These are phyloP conservation scores for Acanthosepion esculentum DNA, from an alignment of 2,888 invertebrate species.

Conservation along the genomic window DNA sequence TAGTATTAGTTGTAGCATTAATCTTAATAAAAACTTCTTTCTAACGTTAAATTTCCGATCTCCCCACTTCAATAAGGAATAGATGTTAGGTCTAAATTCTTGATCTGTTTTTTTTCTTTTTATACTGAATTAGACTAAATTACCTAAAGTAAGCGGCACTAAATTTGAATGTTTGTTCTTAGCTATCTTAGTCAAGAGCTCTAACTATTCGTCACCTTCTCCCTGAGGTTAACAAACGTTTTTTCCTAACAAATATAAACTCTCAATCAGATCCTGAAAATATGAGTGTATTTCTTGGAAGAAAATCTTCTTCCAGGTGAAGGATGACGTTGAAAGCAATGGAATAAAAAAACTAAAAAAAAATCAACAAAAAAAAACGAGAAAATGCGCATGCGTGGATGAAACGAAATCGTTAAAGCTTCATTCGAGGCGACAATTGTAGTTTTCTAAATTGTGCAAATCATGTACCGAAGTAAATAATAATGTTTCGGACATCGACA, in stretches of 20 bases:
- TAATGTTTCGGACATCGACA: not conserved
- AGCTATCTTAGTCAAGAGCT: too few species aligned
- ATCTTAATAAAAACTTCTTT: too few species aligned
- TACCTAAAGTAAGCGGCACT: too few species aligned
- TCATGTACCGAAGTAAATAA: not conserved
- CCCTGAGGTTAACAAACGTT: not conserved
- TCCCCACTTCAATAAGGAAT: too few species aligned
- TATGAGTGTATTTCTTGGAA: not conserved
- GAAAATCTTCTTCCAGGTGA: not conserved
- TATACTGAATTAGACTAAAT: too few species aligned
- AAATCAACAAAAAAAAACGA: not conserved
- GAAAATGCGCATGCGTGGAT: not conserved
- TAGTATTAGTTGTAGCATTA: too few species aligned
- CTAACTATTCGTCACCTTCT: not conserved
- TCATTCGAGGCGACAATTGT: not conserved
- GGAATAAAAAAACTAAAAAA: not conserved
- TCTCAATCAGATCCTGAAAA: not conserved
- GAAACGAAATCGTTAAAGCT: not conserved
- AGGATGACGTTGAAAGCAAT: not conserved
- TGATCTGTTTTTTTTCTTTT: too few species aligned
- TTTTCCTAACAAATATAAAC: not conserved
- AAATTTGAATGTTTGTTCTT: too few species aligned
- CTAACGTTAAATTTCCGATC: too few species aligned
- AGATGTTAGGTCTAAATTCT: too few species aligned
- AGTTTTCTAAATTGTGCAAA: conserved; percentile 4